Percentiles rank a stretch among this genome's conserved stretches.
These are phyloP conservation scores for Takifugu rubripes DNA, from an alignment of 2,797 vertebrate species.

Conservation along the genomic window DNA sequence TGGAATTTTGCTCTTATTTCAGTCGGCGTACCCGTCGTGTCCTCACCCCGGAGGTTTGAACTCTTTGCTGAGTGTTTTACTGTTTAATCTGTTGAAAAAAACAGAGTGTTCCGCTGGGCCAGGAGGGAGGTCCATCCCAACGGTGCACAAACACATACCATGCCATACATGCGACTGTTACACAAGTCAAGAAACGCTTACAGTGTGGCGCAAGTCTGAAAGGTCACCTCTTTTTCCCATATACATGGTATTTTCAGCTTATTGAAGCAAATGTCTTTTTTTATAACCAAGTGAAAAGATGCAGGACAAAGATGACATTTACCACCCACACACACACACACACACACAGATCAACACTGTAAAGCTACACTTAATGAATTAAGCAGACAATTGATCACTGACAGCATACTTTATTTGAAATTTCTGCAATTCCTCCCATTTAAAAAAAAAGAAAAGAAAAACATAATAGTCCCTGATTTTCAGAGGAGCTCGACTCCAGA, in stretches of 20 bases:
- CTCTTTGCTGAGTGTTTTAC: not conserved
- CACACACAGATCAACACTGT: not conserved
- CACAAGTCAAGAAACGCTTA: conserved; percentile 15
- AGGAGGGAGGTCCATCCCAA: not conserved
- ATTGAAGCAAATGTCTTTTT: too few species aligned
- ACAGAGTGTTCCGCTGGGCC: not conserved
- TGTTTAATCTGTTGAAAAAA: not conserved
- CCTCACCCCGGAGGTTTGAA: not conserved
- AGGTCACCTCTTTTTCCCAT: not conserved
- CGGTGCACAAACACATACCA: conserved; percentile 13
- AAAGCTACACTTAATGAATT: not conserved
- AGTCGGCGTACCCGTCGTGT: too few species aligned
- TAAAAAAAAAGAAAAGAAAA: conserved; percentile 43
- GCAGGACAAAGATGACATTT: not conserved
- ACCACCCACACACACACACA: not conserved
- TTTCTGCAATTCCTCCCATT: conserved; percentile 47
- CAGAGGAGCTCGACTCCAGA: conserved; percentile 22
- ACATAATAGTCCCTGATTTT: conserved; percentile 43
- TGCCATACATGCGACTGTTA: conserved; percentile 17
- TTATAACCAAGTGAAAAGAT: not conserved
- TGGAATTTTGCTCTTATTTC: not conserved
- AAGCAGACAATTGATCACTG: not conserved
- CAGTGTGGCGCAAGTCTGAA: conserved; percentile 4
- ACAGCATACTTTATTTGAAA: conserved; percentile 59
- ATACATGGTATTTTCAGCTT: not conserved